Base-by-base conservation (phyloP, 2,888 invertebrate species). In the Gari tellinella region DNA sequence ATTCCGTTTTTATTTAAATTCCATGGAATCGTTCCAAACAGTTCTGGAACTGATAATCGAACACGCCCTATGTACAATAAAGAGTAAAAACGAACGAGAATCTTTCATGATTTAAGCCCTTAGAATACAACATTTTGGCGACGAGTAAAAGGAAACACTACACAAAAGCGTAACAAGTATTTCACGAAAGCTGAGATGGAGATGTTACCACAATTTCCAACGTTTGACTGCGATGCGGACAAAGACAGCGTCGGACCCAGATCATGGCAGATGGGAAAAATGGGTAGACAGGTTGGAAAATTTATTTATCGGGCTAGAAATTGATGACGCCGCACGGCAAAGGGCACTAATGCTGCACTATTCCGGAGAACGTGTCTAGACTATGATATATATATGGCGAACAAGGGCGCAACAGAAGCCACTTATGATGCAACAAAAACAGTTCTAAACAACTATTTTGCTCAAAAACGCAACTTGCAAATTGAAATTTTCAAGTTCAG, bases 401-500 rank as follows among this genome's bases (percentile, higher is more conserved):
- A 70, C 15, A n/a, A n/a, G n/a, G n/a, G n/a, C n/a, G n/a, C n/a
- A n/a, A n/a, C n/a, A n/a, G n/a, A n/a, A n/a, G n/a, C n/a, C n/a
- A n/a, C n/a, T n/a, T n/a, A n/a, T n/a, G n/a, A n/a, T n/a, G n/a
- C n/a, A n/a, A n/a, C n/a, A 52, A 77, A 76, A 48, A 56, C 10
- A 14, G 40, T 40, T 40, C 40, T 40, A 8, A 40, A 8, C 8
- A 40, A 40, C 40, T 40, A 40, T 40, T 40, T 40, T 40, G 40
- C 40, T 12, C 40, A 8, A 23, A 51, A 57, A 17, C 63, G 55
- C 48, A 70, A 70, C 19, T 31, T 46, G 15, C 70, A 74, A 26
- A 74, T 80, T 68, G 74, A 78, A 52, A 62, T 80, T 4, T 75
- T 75, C 64, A 65, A 61, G 45, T 80, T 78, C 46, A 23, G 77